Conservation (phyloP, 2,113 vertebrate genomes). For the Amphilophus citrinellus region DNA sequence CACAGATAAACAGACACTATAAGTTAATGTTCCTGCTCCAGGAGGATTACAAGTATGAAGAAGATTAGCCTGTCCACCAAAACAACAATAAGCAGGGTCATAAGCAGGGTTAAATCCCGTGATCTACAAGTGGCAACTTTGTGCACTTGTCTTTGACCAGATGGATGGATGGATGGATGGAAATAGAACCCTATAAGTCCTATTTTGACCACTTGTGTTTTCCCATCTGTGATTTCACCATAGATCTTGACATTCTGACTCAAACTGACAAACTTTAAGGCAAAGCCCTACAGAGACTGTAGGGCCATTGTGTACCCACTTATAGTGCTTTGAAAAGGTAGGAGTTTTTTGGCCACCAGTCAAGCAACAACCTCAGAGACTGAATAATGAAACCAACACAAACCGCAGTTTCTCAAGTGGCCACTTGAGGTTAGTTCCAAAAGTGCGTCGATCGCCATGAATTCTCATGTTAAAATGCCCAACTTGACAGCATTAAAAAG, state of each 20-base stretch:
- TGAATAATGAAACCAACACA: background rate
- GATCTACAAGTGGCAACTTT: conserved; percentile 48
- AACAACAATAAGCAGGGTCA: conserved; percentile 61
- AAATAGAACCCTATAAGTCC: background rate
- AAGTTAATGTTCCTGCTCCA: conserved; percentile 67
- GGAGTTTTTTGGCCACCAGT: background rate
- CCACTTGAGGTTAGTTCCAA: background rate
- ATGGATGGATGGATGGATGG: conserved; percentile 31
- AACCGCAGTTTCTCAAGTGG: background rate
- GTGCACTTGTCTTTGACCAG: conserved; percentile 43
- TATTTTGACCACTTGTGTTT: background rate
- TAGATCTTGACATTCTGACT: background rate
- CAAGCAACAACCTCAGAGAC: background rate
- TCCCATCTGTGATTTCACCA: background rate
- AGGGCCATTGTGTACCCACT: background rate
- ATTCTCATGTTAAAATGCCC: background rate
- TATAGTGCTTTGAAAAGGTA: background rate
- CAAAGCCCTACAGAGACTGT: background rate
- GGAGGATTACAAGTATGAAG: conserved; percentile 76
- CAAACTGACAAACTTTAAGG: background rate
- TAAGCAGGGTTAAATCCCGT: conserved; percentile 47
- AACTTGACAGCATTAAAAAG: background rate
- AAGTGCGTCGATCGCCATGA: background rate
- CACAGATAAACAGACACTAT: conserved; percentile 59
- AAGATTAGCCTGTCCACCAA: conserved; percentile 67